A percentile compares a stretch with the other conserved stretches of the same genome.
Evolutionary conservation across 37 sponge, comb jelly and placozoan species (phyloP).

Genomic region (Ephydatia muelleri): DNA sequence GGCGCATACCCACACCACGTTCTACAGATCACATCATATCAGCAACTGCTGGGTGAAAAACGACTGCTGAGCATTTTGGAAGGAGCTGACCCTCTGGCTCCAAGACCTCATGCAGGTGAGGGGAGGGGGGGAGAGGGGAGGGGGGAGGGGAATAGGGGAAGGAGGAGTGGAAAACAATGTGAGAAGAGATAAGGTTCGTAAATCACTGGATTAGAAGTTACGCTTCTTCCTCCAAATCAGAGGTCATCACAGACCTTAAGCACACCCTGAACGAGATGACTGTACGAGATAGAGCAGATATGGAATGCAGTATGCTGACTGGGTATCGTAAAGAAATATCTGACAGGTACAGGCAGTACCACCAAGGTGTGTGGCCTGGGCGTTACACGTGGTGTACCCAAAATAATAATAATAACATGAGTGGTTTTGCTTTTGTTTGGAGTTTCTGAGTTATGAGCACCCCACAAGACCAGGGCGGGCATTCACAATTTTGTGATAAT

Average conservation of each 20-base stretch:
- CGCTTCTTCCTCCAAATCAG: background rate
- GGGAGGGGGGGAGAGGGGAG: too few relatives aligned
- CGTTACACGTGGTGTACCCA: background rate
- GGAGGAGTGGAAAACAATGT: background rate
- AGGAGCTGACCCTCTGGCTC: background rate
- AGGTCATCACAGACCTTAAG: background rate
- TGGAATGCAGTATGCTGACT: background rate
- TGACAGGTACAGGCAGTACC: background rate
- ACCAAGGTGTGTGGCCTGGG: background rate
- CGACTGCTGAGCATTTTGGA: constrained; percentile 26
- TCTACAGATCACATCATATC: background rate
- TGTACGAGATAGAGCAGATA: background rate
- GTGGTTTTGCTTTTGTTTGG: too few relatives aligned
- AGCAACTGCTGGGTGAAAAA: constrained; percentile 27
- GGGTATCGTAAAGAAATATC: background rate
- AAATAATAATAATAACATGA: too few relatives aligned
- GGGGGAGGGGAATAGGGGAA: too few relatives aligned
- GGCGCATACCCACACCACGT: constrained; percentile 7
- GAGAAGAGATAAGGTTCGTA: too few relatives aligned
- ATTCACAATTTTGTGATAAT: too few relatives aligned
- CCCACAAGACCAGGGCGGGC: too few relatives aligned
- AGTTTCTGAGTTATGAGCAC: too few relatives aligned
- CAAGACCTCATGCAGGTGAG: background rate
- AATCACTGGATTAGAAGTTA: too few relatives aligned
- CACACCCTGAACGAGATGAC: background rate